These are phyloP conservation scores for Archilochus colubris DNA, from an alignment of 2,113 vertebrate genomes.

Conservation along the genomic window DNA sequence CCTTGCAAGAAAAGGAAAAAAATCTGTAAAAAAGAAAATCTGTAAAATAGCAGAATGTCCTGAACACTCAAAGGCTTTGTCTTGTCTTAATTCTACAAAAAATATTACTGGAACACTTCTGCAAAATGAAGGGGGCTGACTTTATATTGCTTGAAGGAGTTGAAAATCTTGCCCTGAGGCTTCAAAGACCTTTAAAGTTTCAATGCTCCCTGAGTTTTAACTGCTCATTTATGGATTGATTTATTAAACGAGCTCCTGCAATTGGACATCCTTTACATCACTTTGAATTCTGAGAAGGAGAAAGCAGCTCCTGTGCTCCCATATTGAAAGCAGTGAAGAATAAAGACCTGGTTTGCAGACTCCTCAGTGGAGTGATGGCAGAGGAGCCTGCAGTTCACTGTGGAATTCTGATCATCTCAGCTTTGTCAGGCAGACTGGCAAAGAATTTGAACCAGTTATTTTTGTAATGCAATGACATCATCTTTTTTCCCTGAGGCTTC, in stretches of 20 bases:
- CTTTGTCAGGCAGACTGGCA: neutral
- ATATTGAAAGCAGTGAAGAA: neutral
- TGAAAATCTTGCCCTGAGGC: constrained; percentile 5
- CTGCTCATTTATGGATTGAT: neutral
- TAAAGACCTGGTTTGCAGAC: neutral
- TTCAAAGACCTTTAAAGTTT: constrained; percentile 2
- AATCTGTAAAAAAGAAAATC: neutral
- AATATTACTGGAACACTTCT: constrained; percentile 2
- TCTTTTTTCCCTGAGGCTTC: constrained; percentile 33
- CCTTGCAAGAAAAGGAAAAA: neutral
- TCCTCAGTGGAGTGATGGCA: neutral
- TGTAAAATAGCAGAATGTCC: constrained; percentile 56
- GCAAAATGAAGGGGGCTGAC: constrained; percentile 1
- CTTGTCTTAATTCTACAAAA: constrained; percentile 28
- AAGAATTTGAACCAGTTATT: constrained; percentile 31
- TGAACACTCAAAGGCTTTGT: constrained; percentile 59
- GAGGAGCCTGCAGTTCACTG: neutral
- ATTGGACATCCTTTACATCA: neutral
- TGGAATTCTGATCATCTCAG: neutral
- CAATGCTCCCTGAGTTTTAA: neutral
- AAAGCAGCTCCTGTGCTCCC: neutral
- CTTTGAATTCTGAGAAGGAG: neutral
- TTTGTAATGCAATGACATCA: constrained; percentile 43
- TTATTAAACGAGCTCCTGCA: neutral
- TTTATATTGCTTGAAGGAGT: constrained; percentile 20